A percentile compares a stretch with the other conserved stretches of the same genome.
These are phyloP conservation scores for Philopedon plagiatum DNA, from an alignment of 2,888 invertebrate species.

Conservation along the genomic window DNA sequence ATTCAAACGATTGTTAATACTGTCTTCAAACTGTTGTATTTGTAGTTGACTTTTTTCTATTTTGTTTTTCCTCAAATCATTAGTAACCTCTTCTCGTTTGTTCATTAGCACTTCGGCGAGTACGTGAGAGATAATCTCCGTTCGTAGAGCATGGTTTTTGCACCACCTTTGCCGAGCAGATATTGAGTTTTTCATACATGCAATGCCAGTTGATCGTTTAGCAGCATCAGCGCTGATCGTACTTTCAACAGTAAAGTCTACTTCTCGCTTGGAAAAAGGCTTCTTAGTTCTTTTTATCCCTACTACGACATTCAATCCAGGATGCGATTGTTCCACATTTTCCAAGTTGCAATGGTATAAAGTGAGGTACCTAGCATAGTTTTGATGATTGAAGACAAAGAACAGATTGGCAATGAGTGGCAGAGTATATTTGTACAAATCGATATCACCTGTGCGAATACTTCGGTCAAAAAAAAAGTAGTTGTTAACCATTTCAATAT, in stretches of 20 bases:
- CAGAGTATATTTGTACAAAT: neutral
- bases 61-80: neutral
- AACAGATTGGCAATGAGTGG: neutral
- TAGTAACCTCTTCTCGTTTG: too few species aligned
- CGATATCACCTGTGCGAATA: neutral
- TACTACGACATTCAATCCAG: neutral
- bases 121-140: neutral
- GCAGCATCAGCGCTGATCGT: conserved; percentile 12
- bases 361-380: neutral
- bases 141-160: neutral
- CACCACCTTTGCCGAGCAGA: neutral
- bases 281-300: neutral
- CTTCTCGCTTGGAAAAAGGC: neutral
- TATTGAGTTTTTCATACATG: neutral
- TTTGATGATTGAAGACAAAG: neutral
- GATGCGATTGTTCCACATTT: neutral
- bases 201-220: neutral
- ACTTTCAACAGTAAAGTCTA: neutral
- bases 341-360: neutral
- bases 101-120: too few species aligned
- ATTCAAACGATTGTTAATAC: neutral
- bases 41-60: neutral
- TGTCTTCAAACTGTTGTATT: neutral
- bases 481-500: neutral
- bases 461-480: neutral